Percentiles rank a stretch among this genome's conserved stretches.
These are phyloP conservation scores for Acleris cristana DNA, from an alignment of 2,888 invertebrate genomes.

Conservation along the genomic window DNA sequence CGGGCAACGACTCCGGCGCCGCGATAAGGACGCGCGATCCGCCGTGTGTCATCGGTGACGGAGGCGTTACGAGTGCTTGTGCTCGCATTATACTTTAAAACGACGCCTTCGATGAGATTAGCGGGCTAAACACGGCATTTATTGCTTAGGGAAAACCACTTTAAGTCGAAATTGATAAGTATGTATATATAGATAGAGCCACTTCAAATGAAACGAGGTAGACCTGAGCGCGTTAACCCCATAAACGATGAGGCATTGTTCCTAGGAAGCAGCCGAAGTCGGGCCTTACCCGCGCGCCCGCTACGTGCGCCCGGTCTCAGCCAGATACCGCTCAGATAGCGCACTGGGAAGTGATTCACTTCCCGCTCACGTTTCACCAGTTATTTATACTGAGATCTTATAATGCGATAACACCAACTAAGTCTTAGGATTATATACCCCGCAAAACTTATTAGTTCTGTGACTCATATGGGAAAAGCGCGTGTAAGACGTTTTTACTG, in stretches of 20 bases:
- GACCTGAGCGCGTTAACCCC: slow-evolving; percentile 29
- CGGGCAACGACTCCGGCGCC: slow-evolving; percentile 72
- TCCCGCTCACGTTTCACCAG: slow-evolving; percentile 60
- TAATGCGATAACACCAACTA: slow-evolving; percentile 29
- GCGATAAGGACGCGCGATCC: slow-evolving; percentile 20
- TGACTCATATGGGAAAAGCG: neutral
- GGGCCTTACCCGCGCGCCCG: slow-evolving; percentile 44
- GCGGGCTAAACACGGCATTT: too few species aligned
- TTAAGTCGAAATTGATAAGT: neutral
- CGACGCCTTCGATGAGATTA: too few species aligned
- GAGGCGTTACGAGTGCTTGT: slow-evolving; percentile 6
- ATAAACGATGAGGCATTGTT: slow-evolving; percentile 73
- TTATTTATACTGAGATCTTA: slow-evolving; percentile 55
- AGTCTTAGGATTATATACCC: neutral
- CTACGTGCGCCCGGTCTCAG: slow-evolving; percentile 49
- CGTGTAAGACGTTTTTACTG: neutral
- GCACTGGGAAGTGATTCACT: slow-evolving; percentile 68
- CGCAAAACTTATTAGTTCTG: neutral
- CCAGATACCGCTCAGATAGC: slow-evolving; percentile 58
- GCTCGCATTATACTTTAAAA: neutral
- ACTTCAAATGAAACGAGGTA: neutral
- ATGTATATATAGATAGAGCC: neutral
- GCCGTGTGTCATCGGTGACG: slow-evolving; percentile 33
- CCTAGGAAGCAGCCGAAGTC: slow-evolving; percentile 14
- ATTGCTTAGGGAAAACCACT: neutral